Conservation (phyloP, 1,140 invertebrate genomes). For the Saxidomus purpurata region DNA sequence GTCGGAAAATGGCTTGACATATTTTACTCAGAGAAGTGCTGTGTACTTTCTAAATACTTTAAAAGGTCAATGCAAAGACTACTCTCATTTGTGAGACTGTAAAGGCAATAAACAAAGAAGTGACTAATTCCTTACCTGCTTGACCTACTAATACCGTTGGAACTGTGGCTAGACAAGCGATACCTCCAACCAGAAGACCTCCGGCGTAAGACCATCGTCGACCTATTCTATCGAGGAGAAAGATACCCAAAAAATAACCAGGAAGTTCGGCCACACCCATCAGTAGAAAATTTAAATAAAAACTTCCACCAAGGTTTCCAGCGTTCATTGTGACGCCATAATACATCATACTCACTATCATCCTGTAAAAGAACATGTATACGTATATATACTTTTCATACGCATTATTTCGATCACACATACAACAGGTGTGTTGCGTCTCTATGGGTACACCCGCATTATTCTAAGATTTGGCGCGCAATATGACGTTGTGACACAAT, state of each 20-base stretch:
- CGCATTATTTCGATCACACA: too few relatives aligned
- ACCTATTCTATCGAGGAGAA: slow-evolving; percentile 81
- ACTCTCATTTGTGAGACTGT: too few relatives aligned
- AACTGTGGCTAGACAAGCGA: slow-evolving; percentile 73
- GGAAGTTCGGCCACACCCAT: slow-evolving; percentile 92
- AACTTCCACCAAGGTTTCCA: slow-evolving; percentile 71
- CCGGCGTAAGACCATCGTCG: slow-evolving; percentile 70
- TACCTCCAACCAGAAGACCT: slow-evolving; percentile 74
- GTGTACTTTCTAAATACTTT: too few relatives aligned
- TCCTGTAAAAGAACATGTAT: slow-evolving; percentile 87
- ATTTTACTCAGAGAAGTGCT: too few relatives aligned
- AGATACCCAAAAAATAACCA: slow-evolving; percentile 89
- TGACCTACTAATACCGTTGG: slow-evolving; percentile 36
- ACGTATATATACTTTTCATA: too few relatives aligned
- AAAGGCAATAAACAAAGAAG: too few relatives aligned
- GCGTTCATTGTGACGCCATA: slow-evolving; percentile 89
- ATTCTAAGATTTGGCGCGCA: too few relatives aligned
- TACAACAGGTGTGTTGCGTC: too few relatives aligned
- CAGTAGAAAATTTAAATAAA: slow-evolving; percentile 81
- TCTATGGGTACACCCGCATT: too few relatives aligned
- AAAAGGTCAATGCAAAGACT: too few relatives aligned
- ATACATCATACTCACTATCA: slow-evolving; percentile 89
- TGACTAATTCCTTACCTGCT: slow-evolving; percentile 6
- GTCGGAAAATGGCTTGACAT: too few relatives aligned
- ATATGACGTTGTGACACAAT: too few relatives aligned